phyloP scores from a whole-genome alignment of 2,113 vertebrate species.

The Dermatemys mawii region DNA sequence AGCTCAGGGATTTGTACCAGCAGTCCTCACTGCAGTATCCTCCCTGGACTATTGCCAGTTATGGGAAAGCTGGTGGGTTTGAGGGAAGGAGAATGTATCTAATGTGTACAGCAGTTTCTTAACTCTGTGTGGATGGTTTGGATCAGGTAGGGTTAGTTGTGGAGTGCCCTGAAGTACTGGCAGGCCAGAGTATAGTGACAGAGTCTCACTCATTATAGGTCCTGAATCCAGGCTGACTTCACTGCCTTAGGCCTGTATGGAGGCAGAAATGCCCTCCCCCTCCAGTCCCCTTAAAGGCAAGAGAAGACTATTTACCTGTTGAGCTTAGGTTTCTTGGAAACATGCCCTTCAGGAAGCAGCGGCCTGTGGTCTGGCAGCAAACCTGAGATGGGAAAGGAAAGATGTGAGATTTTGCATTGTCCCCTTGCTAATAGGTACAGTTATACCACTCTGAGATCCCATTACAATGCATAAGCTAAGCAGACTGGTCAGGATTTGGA shows the following conservation, averaged over 20 bases:
- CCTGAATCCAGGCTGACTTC: neutral
- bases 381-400: conserved; percentile 79
- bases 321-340: conserved; percentile 81
- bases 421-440: neutral
- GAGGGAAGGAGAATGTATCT: neutral
- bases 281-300: neutral
- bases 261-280: neutral
- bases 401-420: neutral
- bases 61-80: neutral
- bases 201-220: neutral
- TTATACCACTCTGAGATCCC: neutral
- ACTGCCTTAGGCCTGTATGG: neutral
- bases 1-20: neutral
- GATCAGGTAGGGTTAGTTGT: neutral
- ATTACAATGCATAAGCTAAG: neutral
- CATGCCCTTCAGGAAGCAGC: conserved; percentile 84
- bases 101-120: neutral
- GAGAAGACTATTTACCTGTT: conserved; percentile 84
- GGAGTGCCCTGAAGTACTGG: neutral
- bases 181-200: fast-evolving
- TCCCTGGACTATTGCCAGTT: neutral
- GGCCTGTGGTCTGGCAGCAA: conserved; percentile 96
- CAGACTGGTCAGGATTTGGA: neutral
- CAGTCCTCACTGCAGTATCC: neutral
- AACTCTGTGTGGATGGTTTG: neutral